Evolutionary conservation across 1,140 invertebrate genomes (phyloP).

Genomic region (Mesaphorura yosii): DNA sequence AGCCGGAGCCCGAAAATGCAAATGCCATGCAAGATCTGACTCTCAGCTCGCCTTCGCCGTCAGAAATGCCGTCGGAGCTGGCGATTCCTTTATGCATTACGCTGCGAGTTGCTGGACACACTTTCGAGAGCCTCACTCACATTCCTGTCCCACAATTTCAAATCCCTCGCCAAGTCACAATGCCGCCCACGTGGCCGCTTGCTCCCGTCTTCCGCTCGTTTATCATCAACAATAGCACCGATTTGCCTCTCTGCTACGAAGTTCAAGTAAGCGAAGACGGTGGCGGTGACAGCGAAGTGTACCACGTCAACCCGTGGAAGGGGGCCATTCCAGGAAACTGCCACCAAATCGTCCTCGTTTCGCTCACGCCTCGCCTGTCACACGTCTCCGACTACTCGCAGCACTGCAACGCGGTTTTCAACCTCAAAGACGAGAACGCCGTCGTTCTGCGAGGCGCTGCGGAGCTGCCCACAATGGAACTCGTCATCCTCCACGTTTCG

Average conservation of each 20-base stretch:
- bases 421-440: conserved; percentile 6
- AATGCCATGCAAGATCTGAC: background rate
- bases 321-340: conserved; percentile 10
- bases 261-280: conserved; percentile 1
- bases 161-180: conserved; percentile 1
- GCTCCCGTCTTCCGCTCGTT: background rate
- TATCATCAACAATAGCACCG: conserved; percentile 13
- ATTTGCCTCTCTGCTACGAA: conserved; percentile 6
- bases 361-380: background rate
- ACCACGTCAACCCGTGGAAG: conserved; percentile 5
- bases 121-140: background rate
- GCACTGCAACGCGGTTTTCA: background rate
- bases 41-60: no score
- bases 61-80: no score
- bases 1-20: no score
- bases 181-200: conserved; percentile 9
- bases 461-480: background rate
- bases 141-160: conserved; percentile 2
- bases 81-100: no score
- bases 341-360: conserved; percentile 7
- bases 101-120: background rate
- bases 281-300: background rate
- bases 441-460: conserved; percentile 6
- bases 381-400: background rate
- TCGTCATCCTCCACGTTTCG: background rate